phyloP scores from a whole-genome alignment of 2,888 invertebrate genomes.

The Acanthoscelides obtectus region DNA sequence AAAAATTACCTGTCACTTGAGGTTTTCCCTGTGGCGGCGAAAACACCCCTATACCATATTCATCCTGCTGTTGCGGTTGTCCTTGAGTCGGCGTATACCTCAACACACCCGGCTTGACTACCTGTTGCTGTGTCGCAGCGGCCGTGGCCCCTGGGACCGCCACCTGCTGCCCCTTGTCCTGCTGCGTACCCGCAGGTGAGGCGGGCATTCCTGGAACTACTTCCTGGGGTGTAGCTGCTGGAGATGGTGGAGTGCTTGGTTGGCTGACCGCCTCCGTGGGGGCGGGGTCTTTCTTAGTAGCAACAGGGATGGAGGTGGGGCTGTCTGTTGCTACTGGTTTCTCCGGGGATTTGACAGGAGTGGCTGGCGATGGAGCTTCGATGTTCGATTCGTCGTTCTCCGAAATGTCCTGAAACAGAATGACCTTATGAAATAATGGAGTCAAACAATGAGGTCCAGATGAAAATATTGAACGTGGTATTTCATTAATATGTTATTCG shows the following conservation, averaged over 20 bases:
- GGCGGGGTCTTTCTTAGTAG: conserved; percentile 2
- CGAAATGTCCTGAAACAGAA: conserved; percentile 50
- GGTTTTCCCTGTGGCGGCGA: conserved; percentile 7
- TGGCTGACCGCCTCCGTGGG: conserved; percentile 39
- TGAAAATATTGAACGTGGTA: no score
- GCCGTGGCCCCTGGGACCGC: neutral
- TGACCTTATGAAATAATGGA: no score
- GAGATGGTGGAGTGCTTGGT: conserved; percentile 43
- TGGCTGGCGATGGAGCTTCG: conserved; percentile 54
- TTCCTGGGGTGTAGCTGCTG: conserved; percentile 38
- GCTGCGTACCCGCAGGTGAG: conserved; percentile 28
- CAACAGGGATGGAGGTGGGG: conserved; percentile 21
- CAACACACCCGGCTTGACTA: conserved; percentile 61
- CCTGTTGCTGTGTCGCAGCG: conserved; percentile 24
- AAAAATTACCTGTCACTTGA: neutral
- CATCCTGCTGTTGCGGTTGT: conserved; percentile 48
- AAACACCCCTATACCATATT: conserved; percentile 48
- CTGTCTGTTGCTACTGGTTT: conserved; percentile 54
- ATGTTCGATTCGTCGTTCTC: conserved; percentile 64
- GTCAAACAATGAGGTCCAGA: no score
- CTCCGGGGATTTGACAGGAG: conserved; percentile 62
- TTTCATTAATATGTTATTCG: no score
- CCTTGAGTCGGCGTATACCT: conserved; percentile 50
- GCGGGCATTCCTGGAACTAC: conserved; percentile 36
- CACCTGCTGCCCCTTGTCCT: neutral